Evolutionary conservation across 2,888 invertebrate genomes (phyloP), one percentile per base, ranked within the genome.

Genomic region (Drosophila incognita): DNA sequence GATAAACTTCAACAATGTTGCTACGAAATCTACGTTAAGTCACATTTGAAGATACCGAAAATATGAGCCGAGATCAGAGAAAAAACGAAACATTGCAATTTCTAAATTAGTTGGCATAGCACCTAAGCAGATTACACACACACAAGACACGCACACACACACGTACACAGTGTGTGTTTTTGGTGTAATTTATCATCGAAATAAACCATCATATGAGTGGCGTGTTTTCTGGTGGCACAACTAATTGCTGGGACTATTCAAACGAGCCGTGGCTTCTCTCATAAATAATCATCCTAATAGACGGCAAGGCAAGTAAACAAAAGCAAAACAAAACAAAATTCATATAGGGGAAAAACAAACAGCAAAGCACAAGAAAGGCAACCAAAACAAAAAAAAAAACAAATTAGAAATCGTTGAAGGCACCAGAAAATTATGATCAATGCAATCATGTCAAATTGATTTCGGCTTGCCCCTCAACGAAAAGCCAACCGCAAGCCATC

Each of bases 381-480:
- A 31, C 10, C 36, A 40, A 40, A 27, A 27, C 27, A 18, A 6
- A 11, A 18, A 11, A 68, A 6, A 18, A 18, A 11, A 68, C 4
- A 46, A 46, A 46, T 46, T 46, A 4, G 62, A 72, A 70, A 80
- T 71, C 76, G 70, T 38, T 65, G 67, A 63, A 63, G 71, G 66
- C 67, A 60, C 63, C 62, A 53, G 53, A 76, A 73, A 79, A 87
- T 87, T 83, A 87, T 87, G 87, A 89, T 87, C 89, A 85, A 76
- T 82, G 85, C 89, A 87, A 87, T 87, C 87, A 89, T 85, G 89
- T 87, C 87, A 89, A 87, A 87, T 89, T 89, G 87, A 87, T 87
- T 87, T 83, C 68, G 69, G 65, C 27, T 87, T 84, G 67, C 69
- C 62, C 33, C 53, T 52, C 52, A 18, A n/a, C 38, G 1, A 54